Percentiles rank a stretch among this genome's conserved stretches.
phyloP scores from a whole-genome alignment of 1,140 invertebrate species.

The Ostrea edulis region DNA sequence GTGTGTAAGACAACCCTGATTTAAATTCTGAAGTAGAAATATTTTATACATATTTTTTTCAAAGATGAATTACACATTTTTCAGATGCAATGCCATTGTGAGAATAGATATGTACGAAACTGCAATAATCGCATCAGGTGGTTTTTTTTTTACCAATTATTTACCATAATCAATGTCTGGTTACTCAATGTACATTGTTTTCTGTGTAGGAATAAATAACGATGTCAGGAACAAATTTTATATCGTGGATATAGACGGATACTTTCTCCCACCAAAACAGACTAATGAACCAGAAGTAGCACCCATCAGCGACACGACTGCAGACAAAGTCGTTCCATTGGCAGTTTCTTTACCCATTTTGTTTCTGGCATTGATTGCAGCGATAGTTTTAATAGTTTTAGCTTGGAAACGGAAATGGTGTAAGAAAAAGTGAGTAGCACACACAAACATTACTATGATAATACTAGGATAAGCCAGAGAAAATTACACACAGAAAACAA shows the following conservation, averaged over 20 bases:
- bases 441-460: background rate
- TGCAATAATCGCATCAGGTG: background rate
- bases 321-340: background rate
- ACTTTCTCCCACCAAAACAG: background rate
- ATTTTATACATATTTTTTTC: background rate
- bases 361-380: background rate
- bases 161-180: background rate
- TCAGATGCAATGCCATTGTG: too few species aligned
- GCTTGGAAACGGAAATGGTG: slow-evolving; percentile 13
- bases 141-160: background rate
- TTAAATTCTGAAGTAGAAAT: background rate
- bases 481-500: too few species aligned
- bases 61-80: background rate
- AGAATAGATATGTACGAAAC: too few species aligned
- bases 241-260: background rate
- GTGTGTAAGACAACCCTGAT: background rate
- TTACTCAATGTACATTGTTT: background rate
- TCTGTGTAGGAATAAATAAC: background rate
- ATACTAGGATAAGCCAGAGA: too few species aligned
- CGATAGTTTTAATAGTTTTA: background rate
- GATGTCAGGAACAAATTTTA: background rate
- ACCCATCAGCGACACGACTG: background rate
- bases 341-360: background rate
- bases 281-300: background rate
- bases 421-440: background rate